Evolutionary conservation across 1,140 invertebrate species (phyloP), one percentile per base, ranked within the genome.

Genomic region (Chrysoperla carnea): DNA sequence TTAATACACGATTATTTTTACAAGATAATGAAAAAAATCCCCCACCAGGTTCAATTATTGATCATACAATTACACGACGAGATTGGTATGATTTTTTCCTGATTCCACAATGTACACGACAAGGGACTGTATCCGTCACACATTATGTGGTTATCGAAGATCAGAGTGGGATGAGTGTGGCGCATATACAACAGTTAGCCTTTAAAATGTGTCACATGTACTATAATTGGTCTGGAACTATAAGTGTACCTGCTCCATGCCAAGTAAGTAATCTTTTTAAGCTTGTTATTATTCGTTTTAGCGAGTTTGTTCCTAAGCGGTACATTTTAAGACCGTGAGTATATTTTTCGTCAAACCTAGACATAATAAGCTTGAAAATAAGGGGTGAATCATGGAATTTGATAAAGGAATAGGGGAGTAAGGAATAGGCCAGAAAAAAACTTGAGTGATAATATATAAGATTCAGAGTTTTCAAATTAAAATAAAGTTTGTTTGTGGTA

Each of bases 211-310:
- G 85, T 41, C 87, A 93, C 57, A 57, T 95, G 50, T 96, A 96
- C 58, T 96, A 90, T 63, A 96, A 96, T 64, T 95, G 91, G 90
- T 73, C 84, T 0, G 91, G 90, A 9, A 89, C 89, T 1, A 76
- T 95, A 13, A 62, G 86, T 38, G 86, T 94, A 29, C 91, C 93
- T 1, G 92, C 91, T 0, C 89, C 90, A 0, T 91, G 86, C 52
- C 75, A 78, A 61, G 70, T 75, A 59, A 58, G 48, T 36, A 45
- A 50, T 44, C 14, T 42, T n/a, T n/a, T n/a, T n/a, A n/a, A n/a
- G n/a, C n/a, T n/a, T n/a, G n/a, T n/a, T n/a, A n/a, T n/a, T n/a
- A n/a, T n/a, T n/a, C n/a, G n/a, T n/a, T n/a, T n/a, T n/a, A n/a
- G n/a, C n/a, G n/a, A n/a, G n/a, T n/a, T n/a, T n/a, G n/a, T n/a